Evolutionary conservation across 1,140 invertebrate genomes (phyloP).

Genomic region (Aphidius gifuensis): DNA sequence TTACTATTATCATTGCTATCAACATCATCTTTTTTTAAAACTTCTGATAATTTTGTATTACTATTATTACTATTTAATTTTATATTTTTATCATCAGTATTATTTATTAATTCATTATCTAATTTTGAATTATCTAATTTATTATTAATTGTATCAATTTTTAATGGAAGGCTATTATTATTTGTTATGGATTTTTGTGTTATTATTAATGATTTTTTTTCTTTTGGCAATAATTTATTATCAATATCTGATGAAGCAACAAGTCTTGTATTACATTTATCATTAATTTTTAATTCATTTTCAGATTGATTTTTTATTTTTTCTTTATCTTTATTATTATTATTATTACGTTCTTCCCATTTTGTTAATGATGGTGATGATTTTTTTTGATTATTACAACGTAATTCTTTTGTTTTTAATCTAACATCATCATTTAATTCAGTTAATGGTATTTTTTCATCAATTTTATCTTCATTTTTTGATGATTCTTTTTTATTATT

Average conservation of each 20-base stretch:
- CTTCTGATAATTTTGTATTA: constrained; percentile 5
- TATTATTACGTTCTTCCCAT: background rate
- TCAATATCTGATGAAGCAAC: background rate
- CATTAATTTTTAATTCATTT: background rate
- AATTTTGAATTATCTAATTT: background rate
- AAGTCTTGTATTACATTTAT: background rate
- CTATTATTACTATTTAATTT: constrained; percentile 19
- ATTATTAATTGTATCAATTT: too few species aligned
- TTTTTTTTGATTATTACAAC: constrained; percentile 16
- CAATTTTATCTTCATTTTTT: background rate
- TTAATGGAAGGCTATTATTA: background rate
- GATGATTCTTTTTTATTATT: constrained; percentile 21
- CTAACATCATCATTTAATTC: constrained; percentile 16
- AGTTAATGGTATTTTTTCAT: constrained; percentile 18
- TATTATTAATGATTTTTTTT: constrained; percentile 3
- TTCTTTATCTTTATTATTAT: background rate
- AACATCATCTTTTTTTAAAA: constrained; percentile 19
- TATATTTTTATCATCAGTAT: constrained; percentile 7
- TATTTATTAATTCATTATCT: constrained; percentile 8
- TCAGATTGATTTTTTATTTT: constrained; percentile 4
- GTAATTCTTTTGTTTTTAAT: constrained; percentile 19
- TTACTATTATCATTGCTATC: constrained; percentile 10
- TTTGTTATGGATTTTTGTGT: background rate
- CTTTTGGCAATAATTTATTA: background rate
- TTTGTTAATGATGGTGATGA: constrained; percentile 8